Evolutionary conservation across 1,140 invertebrate species (phyloP).

Genomic region (Papilio helenus): DNA sequence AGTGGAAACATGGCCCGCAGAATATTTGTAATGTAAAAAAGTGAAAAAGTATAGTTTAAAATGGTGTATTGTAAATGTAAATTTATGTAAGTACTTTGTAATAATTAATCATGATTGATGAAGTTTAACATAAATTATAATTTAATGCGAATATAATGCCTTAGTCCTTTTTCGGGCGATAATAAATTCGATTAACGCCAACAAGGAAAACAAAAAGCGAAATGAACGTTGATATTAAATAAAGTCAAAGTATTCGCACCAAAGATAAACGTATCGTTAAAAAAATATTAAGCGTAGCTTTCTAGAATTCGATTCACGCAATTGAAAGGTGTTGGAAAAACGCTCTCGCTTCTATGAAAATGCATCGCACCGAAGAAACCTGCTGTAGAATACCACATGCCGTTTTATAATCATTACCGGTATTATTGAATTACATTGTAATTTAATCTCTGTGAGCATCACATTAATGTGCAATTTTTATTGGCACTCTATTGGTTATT

Average conservation of each 20-base stretch:
- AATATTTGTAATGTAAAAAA: too few relatives aligned
- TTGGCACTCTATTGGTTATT: constrained; percentile 63
- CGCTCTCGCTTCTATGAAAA: constrained; percentile 80
- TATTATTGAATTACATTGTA: constrained; percentile 59
- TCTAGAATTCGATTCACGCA: constrained; percentile 81
- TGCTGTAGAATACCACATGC: constrained; percentile 72
- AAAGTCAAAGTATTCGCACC: constrained; percentile 33
- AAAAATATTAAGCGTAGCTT: constrained; percentile 72
- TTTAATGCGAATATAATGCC: not conserved
- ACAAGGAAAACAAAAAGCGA: constrained; percentile 12
- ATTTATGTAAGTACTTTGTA: not conserved
- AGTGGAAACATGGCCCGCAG: too few relatives aligned
- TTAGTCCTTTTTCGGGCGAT: not conserved
- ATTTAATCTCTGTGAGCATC: constrained; percentile 69
- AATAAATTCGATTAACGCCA: constrained; percentile 16
- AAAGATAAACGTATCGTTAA: constrained; percentile 54
- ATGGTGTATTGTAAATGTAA: not conserved
- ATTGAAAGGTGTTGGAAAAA: constrained; percentile 82
- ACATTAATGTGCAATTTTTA: constrained; percentile 71
- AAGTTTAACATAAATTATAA: constrained; percentile 11
- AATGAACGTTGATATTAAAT: constrained; percentile 32
- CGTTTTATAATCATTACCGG: constrained; percentile 65
- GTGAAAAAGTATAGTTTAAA: not conserved
- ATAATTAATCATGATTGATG: not conserved
- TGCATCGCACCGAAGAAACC: constrained; percentile 75